Evolutionary conservation across 92 coral and sea anemone genomes (phyloP), one percentile per base, ranked within the genome.

Genomic region (Phymanthus crucifer): DNA sequence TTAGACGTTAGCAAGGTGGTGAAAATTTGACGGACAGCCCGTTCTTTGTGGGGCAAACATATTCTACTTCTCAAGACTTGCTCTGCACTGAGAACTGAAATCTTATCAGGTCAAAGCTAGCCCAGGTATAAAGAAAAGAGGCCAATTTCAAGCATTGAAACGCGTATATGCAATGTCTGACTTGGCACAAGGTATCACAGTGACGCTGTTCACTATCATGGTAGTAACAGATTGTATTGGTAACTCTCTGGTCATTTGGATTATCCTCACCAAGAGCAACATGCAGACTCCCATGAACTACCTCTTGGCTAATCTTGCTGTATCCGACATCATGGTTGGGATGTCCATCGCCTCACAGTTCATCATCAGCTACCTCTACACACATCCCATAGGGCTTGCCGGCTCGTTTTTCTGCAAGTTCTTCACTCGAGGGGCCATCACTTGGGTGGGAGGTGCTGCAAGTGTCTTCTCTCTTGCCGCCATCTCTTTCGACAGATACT

Each of bases 401-500:
- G 90, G 90, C 10, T 47, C 76, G 0, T 17, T 32, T 18, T 23
- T 86, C n/a, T 86, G 90, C 37, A 86, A 70, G 78, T 32, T 86
- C 14, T 10, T 86, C 24, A 80, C 89, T 0, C 85, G 89, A 3
- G 83, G 89, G 0, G 80, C 34, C 70, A 19, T 86, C 0, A 40
- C 82, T 4, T 86, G 83, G 89, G 26, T 56, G 0, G 89, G 85
- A 0, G 89, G 82, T 21, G 69, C 70, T 29, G 81, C 79, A 23
- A 80, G 85, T 4, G 82, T 70, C 1, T 80, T 73, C 32, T 66
- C 82, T 8, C 67, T 86, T 23, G 89, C 75, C 6, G 71, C 68
- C 23, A 80, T 86, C 73, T 78, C 82, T n/a, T 75, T 75, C 47
- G 89, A 86, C n/a, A 73, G 89, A 18, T 86, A 74, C 57, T 80